A percentile compares a stretch with the other conserved stretches of the same genome.
Evolutionary conservation across 2,797 vertebrate genomes (phyloP).

Genomic region (Channa striata): DNA sequence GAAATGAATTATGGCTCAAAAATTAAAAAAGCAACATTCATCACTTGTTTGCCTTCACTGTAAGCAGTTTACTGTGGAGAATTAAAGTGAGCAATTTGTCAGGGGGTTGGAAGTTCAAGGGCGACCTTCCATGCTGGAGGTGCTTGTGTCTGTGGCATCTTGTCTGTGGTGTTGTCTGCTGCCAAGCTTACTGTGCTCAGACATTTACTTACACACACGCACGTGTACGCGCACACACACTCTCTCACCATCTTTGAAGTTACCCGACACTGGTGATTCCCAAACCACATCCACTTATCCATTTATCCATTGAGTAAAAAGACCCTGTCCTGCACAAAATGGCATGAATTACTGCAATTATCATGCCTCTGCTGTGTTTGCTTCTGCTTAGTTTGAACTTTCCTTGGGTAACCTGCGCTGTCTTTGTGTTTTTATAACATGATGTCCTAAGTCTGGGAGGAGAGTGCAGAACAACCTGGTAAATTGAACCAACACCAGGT

Average conservation of each 20-base stretch:
- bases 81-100: slow-evolving; percentile 50
- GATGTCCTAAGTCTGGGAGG: background rate
- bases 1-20: slow-evolving; percentile 61
- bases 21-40: slow-evolving; percentile 52
- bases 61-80: slow-evolving; percentile 50
- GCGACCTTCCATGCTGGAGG: slow-evolving; percentile 45
- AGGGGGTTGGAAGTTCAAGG: slow-evolving; percentile 39
- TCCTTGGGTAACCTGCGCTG: slow-evolving; percentile 24
- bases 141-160: slow-evolving; percentile 34
- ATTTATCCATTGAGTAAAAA: slow-evolving; percentile 55
- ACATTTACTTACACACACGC: background rate
- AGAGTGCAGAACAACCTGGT: slow-evolving; percentile 23
- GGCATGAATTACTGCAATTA: slow-evolving; percentile 67
- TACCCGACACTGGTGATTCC: slow-evolving; percentile 37
- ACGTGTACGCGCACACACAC: slow-evolving; percentile 9
- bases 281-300: slow-evolving; percentile 60
- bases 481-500: background rate
- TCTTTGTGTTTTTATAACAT: slow-evolving; percentile 38
- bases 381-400: slow-evolving; percentile 54
- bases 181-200: slow-evolving; percentile 25
- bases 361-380: slow-evolving; percentile 49
- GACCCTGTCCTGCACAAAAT: slow-evolving; percentile 52
- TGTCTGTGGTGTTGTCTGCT: slow-evolving; percentile 35
- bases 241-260: slow-evolving; percentile 62
- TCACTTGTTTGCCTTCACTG: slow-evolving; percentile 44